Evolutionary conservation across 2,797 vertebrate genomes (phyloP), one percentile per base, ranked within the genome.

Genomic region (Pipistrellus kuhlii): DNA sequence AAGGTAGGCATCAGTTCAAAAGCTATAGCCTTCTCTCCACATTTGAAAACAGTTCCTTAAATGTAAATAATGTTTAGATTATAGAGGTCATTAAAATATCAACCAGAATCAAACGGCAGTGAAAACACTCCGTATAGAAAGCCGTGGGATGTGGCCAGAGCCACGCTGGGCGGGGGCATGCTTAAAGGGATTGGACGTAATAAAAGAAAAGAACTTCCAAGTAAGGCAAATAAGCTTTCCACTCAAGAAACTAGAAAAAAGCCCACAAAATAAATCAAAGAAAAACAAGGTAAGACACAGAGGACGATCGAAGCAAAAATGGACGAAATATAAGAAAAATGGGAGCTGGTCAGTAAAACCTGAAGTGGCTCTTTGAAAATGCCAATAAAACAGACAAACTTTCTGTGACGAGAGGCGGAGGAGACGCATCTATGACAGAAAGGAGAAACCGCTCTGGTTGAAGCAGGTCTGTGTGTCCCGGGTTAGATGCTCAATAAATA

Each of bases 361-460:
- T 86, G 83, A 90, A 75, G 25, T 71, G 32, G 30, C 62, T 80
- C 66, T 80, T 80, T 87, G 87, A 46, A 80, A 84, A 69, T 76
- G 18, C 6, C 18, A 59, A 20, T 30, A 59, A 77, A 62, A 88
- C 21, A 75, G 59, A 44, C 27, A 76, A 51, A 48, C 21, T 23
- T 57, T 81, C 82, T 64, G 18, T 51, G 71, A 53, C 35, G n/a
- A 88, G 21, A 73, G 41, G 84, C 53, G 44, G 44, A n/a, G 64
- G 46, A 83, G 15, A 68, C 62, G 38, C n/a, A n/a, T 27, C 69
- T 35, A 7, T 51, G 66, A 55, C 38, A 57, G 25, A 21, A 72
- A 72, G 59, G 57, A 69, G 51, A 92, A 76, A 48, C 17, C 30
- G 85, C 23, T 82, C 75, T 71, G 69, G 55, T 48, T 66, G 69